Evolutionary conservation across 2,888 invertebrate genomes (phyloP), one percentile per base, ranked within the genome.

Genomic region (Alviniconcha strummeri): DNA sequence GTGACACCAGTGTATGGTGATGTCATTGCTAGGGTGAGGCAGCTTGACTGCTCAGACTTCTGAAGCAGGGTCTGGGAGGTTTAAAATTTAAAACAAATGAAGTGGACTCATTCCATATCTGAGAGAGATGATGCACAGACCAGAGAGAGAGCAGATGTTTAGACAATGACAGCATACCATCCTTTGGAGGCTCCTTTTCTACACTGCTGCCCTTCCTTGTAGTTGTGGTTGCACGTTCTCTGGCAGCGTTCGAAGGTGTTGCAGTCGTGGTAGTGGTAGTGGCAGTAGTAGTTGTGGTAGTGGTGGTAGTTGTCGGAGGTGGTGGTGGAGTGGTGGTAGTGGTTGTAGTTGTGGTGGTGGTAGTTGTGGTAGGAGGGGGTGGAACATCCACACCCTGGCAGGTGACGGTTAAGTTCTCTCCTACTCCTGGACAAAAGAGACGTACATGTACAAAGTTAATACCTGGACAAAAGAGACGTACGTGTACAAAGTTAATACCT

Each of bases 341-440:
- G 60, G 77, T 77, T 4, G 76, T 76, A 8, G 79, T 79, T 0
- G 79, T 79, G 0, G 79, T 79, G 5, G 79, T 79, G 1, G 79
- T 79, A 69, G 80, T 80, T 54, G 80, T 80, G 54, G 80, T 55
- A 13, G 80, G 67, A 15, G 80, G 80, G 36, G 80, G 80, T 11
- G 80, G 80, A 13, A 69, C 69, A 0, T 36, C 36, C 11, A n/a
- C 69, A 17, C 55, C 13, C 5, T 13, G 36, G 64, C 80, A 80
- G 54, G 69, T 55, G 69, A 80, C 19, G 55, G 80, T 69, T 15
- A 80, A 69, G 11, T 80, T 69, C 15, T 80, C 55, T 69, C 80
- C 80, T 36, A 8, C 0, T 1, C 36, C 36, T 36, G 36, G 36
- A 36, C 36, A 36, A 36, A 36, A 36, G 36, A 36, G 36, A 36